Base-by-base conservation (phyloP, 1,140 invertebrate genomes). In the Kradibia gibbosae region DNA sequence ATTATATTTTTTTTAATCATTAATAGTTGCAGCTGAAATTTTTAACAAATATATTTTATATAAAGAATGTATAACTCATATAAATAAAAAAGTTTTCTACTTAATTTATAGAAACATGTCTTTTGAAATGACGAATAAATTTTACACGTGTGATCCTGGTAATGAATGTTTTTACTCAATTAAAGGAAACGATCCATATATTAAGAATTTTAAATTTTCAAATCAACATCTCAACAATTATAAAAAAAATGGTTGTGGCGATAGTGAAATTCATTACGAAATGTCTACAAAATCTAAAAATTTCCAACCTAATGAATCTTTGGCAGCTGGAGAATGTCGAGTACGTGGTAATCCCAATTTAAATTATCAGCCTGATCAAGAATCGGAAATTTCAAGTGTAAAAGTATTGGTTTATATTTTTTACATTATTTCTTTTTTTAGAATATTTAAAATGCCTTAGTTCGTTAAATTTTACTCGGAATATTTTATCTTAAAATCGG, bases 51-150 rank as follows among this genome's bases (percentile, higher is more conserved):
- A n/a, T n/a, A n/a, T n/a, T n/a, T n/a, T n/a, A n/a, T n/a, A n/a
- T n/a, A n/a, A n/a, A n/a, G n/a, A n/a, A n/a, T n/a, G n/a, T n/a
- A n/a, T n/a, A n/a, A n/a, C n/a, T n/a, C n/a, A n/a, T n/a, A n/a
- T n/a, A n/a, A n/a, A n/a, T n/a, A n/a, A n/a, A n/a, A n/a, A n/a
- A n/a, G n/a, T n/a, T n/a, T n/a, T n/a, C n/a, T n/a, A n/a, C n/a
- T n/a, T n/a, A n/a, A n/a, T n/a, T n/a, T n/a, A n/a, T n/a, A n/a
- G n/a, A n/a, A n/a, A 53, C 48, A 34, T 8, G 13, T 3, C 48
- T 31, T 34, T 20, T n/a, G 48, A 73, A 73, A 73, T 73, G 39
- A 50, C 31, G 31, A 73, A 28, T 34, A 53, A 73, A 34, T 34
- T 34, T 17, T 31, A 36, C n/a, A 4, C 0, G 15, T 31, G 22